Conservation (phyloP, 1,140 invertebrate species). For the Caerostris extrusa region DNA sequence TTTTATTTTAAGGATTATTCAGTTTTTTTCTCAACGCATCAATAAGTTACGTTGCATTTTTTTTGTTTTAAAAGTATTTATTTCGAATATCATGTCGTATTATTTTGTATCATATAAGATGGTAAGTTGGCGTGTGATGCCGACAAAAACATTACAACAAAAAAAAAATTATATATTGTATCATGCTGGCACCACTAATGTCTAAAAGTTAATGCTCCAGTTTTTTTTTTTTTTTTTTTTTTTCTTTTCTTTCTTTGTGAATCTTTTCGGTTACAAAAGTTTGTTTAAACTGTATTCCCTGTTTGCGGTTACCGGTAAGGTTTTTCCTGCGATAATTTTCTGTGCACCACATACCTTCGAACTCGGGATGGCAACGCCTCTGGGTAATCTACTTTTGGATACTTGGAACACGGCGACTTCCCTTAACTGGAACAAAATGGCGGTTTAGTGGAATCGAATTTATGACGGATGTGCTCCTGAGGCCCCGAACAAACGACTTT, state of each 20-base stretch:
- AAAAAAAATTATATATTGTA: no score
- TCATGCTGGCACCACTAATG: no score
- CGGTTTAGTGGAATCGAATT: slow-evolving; percentile 11
- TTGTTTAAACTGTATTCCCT: neutral
- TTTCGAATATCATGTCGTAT: no score
- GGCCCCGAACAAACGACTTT: slow-evolving; percentile 8
- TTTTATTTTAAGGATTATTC: no score
- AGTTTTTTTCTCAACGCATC: no score
- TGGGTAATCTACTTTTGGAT: slow-evolving; percentile 42
- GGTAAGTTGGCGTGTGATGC: no score
- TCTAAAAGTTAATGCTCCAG: neutral
- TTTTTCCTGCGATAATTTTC: slow-evolving; percentile 22
- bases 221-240: neutral
- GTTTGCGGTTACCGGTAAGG: slow-evolving; percentile 25
- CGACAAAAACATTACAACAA: no score
- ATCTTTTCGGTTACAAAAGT: neutral
- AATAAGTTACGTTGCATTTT: no score
- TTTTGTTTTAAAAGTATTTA: no score
- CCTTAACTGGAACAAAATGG: slow-evolving; percentile 33
- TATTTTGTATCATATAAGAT: no score
- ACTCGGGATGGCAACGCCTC: slow-evolving; percentile 27
- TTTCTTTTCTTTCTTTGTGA: neutral
- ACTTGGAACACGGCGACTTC: slow-evolving; percentile 5
- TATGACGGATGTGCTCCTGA: slow-evolving; percentile 18
- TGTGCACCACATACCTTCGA: slow-evolving; percentile 14